phyloP scores from a whole-genome alignment of 2,888 invertebrate species.

The Malthinus flaveolus region DNA sequence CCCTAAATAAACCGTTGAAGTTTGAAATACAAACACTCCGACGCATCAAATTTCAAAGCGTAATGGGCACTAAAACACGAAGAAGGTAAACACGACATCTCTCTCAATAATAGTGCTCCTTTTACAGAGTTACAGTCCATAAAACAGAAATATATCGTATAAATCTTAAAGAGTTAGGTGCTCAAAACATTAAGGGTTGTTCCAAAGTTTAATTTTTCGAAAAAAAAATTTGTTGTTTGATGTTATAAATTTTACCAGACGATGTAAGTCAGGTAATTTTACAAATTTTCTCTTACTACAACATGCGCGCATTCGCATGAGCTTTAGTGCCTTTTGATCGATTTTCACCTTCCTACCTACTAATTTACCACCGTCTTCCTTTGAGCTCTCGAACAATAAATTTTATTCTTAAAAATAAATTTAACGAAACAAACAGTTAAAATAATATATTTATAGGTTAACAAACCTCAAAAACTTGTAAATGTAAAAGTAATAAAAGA shows the following conservation, averaged over 20 bases:
- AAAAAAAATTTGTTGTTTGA: no score
- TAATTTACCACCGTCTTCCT: conserved; percentile 13
- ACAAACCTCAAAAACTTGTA: no score
- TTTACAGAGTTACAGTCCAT: no score
- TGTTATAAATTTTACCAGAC: not conserved
- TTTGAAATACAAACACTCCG: not conserved
- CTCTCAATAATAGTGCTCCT: no score
- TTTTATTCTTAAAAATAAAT: not conserved
- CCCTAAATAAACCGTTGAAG: not conserved
- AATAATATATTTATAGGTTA: no score
- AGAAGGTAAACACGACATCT: no score
- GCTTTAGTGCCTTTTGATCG: conserved; percentile 16
- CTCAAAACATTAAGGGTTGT: no score
- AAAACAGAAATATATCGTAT: no score
- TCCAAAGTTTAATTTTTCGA: no score
- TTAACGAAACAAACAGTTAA: no score
- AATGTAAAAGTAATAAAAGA: no score
- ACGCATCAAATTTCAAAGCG: not conserved
- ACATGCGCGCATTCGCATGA: conserved; percentile 19
- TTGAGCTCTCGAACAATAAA: conserved; percentile 10
- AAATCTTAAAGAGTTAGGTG: no score
- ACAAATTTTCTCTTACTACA: conserved; percentile 4
- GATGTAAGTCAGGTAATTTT: not conserved
- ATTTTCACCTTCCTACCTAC: conserved; percentile 12
- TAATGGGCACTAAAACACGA: not conserved